A percentile compares a stretch with the other conserved stretches of the same genome.
phyloP scores from a whole-genome alignment of 2,888 invertebrate species.

The Tetramorium bicarinatum region DNA sequence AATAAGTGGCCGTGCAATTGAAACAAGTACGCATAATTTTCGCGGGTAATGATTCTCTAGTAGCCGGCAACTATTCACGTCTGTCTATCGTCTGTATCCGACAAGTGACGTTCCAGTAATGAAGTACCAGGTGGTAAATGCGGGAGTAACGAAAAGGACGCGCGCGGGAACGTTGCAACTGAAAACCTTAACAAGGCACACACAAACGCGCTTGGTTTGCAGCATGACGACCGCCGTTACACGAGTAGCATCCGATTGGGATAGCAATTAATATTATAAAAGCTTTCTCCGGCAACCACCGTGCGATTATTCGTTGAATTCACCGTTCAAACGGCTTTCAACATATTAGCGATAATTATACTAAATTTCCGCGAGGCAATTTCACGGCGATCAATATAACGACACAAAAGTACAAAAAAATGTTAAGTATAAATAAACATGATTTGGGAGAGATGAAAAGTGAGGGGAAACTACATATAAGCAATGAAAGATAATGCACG shows the following conservation, averaged over 20 bases:
- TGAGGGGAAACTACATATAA: background rate
- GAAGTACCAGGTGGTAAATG: constrained; percentile 54
- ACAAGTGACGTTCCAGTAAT: constrained; percentile 51
- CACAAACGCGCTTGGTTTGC: constrained; percentile 38
- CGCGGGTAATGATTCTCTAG: constrained; percentile 43
- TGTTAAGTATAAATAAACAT: constrained; percentile 36
- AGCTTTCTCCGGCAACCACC: constrained; percentile 46
- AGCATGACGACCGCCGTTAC: constrained; percentile 40
- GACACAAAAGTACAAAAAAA: constrained; percentile 15
- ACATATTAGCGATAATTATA: constrained; percentile 51
- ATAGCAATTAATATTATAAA: constrained; percentile 58
- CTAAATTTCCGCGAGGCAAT: constrained; percentile 54
- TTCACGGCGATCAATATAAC: constrained; percentile 22
- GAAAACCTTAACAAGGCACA: constrained; percentile 53
- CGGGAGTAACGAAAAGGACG: constrained; percentile 37
- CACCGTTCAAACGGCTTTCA: constrained; percentile 50
- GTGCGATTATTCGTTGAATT: constrained; percentile 42
- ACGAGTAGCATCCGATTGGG: constrained; percentile 49
- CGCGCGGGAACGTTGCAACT: constrained; percentile 42
- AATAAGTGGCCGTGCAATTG: constrained; percentile 41
- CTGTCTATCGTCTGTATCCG: constrained; percentile 45
- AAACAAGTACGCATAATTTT: constrained; percentile 50
- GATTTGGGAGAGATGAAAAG: background rate
- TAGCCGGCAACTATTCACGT: constrained; percentile 45
- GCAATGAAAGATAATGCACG: background rate